Conservation (phyloP, 2,888 invertebrate genomes). For the Sphecodes monilicornis region DNA sequence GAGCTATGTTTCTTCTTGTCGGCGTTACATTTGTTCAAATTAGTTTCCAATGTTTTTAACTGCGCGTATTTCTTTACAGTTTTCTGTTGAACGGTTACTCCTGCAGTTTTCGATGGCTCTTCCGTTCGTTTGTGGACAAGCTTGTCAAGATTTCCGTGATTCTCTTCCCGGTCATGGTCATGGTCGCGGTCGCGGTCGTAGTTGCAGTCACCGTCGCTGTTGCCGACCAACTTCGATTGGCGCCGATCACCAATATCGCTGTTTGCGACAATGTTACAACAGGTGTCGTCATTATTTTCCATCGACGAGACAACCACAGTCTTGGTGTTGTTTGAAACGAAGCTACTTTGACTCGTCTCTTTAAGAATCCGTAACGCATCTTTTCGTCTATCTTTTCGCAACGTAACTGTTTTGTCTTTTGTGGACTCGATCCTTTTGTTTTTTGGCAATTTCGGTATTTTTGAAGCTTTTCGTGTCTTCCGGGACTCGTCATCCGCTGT, state of each 20-base stretch:
- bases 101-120: neutral
- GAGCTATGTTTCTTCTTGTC: conserved; percentile 30
- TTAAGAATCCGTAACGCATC: neutral
- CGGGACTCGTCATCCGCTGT: neutral
- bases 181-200: too few relatives aligned
- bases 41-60: conserved; percentile 76
- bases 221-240: neutral
- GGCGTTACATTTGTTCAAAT: conserved; percentile 63
- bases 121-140: neutral
- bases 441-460: neutral
- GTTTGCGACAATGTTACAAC: neutral
- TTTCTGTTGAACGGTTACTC: conserved; percentile 55
- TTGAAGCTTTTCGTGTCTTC: neutral
- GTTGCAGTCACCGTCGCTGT: neutral
- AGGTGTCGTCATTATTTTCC: neutral
- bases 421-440: neutral
- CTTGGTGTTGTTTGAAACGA: neutral
- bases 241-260: neutral
- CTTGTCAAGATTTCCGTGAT: neutral
- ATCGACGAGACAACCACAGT: neutral
- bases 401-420: neutral
- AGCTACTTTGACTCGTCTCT: neutral
- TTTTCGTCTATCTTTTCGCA: conserved; percentile 20
- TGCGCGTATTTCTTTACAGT: conserved; percentile 78
- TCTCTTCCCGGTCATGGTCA: neutral